phyloP scores from a whole-genome alignment of 2,888 invertebrate genomes.

The Drosophila suboccidentalis region DNA sequence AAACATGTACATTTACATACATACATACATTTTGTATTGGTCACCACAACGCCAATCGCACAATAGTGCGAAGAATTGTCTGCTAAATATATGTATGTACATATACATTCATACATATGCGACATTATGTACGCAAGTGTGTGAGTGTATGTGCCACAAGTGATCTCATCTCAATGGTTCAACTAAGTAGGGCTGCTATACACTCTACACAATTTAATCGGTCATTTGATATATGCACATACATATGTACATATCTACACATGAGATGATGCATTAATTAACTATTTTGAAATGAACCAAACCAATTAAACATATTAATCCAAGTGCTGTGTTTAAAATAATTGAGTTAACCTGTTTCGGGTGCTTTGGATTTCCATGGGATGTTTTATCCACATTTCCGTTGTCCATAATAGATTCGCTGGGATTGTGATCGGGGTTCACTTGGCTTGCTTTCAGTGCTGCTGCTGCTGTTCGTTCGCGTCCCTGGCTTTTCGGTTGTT shows the following conservation, averaged over 20 bases:
- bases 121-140: not conserved
- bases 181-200: slow-evolving; percentile 8
- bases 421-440: slow-evolving; percentile 18
- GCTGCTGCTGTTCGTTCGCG: slow-evolving; percentile 38
- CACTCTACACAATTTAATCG: not conserved
- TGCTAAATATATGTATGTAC: slow-evolving; percentile 7
- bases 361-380: slow-evolving; percentile 35
- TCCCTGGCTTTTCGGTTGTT: slow-evolving; percentile 36
- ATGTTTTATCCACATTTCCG: slow-evolving; percentile 40
- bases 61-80: slow-evolving; percentile 14
- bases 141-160: slow-evolving; percentile 5
- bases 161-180: slow-evolving; percentile 47
- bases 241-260: not conserved
- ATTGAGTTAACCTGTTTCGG: slow-evolving; percentile 46
- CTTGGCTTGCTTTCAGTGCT: slow-evolving; percentile 30
- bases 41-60: not conserved
- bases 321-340: not conserved
- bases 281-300: not conserved
- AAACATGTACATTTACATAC: not conserved
- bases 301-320: not conserved
- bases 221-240: not conserved
- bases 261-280: not conserved
- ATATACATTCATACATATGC: slow-evolving; percentile 4
- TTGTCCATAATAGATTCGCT: slow-evolving; percentile 49
- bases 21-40: not conserved